Base-by-base conservation (phyloP, 2,797 vertebrate genomes). In the Brotula barbata region DNA sequence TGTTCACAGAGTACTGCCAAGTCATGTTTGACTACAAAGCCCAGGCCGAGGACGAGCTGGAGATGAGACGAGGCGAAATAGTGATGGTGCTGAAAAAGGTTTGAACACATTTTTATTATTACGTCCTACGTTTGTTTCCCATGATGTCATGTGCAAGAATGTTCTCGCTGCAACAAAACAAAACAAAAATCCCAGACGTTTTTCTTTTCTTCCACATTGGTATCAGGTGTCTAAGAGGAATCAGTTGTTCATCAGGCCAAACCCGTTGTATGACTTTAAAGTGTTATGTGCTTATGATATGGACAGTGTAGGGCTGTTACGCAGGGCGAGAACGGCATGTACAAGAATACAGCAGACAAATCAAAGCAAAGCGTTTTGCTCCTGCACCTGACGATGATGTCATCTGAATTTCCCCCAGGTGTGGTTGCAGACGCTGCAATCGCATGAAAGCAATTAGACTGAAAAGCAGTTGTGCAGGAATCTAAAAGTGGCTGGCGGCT, bases 21-120 rank as follows among this genome's bases (percentile, higher is more conserved):
- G 94, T 87, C 62, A 89, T 95, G 91, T 95, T 95, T 50, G 89
- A 94, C 86, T 94, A 93, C 67, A 66, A 77, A 13, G 87, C 89
- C 2, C 77, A 77, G 67, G 70, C 90, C 0, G 90, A 87, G 0
- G 94, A 95, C 1, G 95, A 96, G 81, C 41, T 96, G 87, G 83
- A 68, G 0, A 66, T 96, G 68, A 91, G 85, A 70, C 92, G 81
- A 22, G 94, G 94, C 4, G 92, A 95, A 1, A 41, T 90, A 14
- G 72, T 96, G 21, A 74, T 67, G 22, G 49, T 96, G 17, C 84
- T 93, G 51, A 90, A 53, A 51, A 96, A 96, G 94, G 34, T 36
- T 14, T 36, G 34, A 36, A 36, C 34, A 36, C 34, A 36, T 36
- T 36, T 39, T n/a, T 14, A 3, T 33, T 33, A 2, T 33, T 33